Evolutionary conservation across 2,888 invertebrate species (phyloP).

Genomic region (Drosophila anomelani): DNA sequence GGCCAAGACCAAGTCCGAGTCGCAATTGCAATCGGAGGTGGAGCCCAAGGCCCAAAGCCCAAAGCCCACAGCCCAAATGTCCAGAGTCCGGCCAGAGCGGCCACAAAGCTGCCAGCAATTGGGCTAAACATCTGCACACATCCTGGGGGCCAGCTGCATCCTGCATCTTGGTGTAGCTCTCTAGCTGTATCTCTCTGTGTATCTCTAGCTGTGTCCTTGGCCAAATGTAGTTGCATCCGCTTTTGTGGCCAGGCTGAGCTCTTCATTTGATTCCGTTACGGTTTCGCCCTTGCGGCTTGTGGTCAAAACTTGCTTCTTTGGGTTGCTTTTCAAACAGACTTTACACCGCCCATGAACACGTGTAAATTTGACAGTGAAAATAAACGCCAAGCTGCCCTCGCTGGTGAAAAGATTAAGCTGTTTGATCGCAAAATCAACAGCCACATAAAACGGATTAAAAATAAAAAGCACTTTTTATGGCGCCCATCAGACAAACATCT

Average conservation of each 20-base stretch:
- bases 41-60: not conserved
- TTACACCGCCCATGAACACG: slow-evolving; percentile 58
- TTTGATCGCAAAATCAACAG: slow-evolving; percentile 78
- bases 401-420: slow-evolving; percentile 74
- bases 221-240: slow-evolving; percentile 12
- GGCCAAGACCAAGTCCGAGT: slow-evolving; percentile 9
- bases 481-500: slow-evolving; percentile 39
- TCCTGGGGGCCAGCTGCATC: slow-evolving; percentile 29
- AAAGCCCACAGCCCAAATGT: not conserved
- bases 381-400: slow-evolving; percentile 49
- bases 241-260: slow-evolving; percentile 31
- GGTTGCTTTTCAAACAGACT: slow-evolving; percentile 41
- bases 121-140: slow-evolving; percentile 40
- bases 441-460: slow-evolving; percentile 76
- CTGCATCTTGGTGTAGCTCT: slow-evolving; percentile 14
- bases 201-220: not conserved
- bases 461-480: slow-evolving; percentile 58
- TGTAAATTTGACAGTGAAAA: slow-evolving; percentile 76
- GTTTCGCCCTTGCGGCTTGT: slow-evolving; percentile 64
- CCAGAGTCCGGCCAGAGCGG: slow-evolving; percentile 11
- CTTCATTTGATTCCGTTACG: slow-evolving; percentile 74
- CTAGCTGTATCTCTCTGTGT: not conserved
- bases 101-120: slow-evolving; percentile 39
- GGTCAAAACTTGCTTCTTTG: slow-evolving; percentile 46
- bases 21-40: not conserved